Percentiles rank a stretch among this genome's conserved stretches.
These are phyloP conservation scores for Acrocephalus kingi DNA, from an alignment of 2,113 vertebrate species.

Conservation along the genomic window DNA sequence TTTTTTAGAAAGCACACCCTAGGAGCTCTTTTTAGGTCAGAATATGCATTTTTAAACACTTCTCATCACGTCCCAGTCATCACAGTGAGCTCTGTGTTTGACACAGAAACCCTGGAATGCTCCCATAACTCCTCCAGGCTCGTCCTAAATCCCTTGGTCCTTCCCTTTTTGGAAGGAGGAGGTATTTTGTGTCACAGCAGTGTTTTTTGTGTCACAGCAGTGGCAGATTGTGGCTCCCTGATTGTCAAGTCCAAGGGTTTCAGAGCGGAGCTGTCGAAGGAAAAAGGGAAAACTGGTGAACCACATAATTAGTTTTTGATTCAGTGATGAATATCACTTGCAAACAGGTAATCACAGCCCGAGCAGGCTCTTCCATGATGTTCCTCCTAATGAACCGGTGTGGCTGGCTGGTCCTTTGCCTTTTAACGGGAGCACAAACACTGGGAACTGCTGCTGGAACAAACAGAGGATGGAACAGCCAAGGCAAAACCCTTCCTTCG, in stretches of 20 bases:
- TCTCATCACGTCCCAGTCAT: neutral
- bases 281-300: constrained; percentile 24
- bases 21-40: neutral
- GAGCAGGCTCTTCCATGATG: neutral
- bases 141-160: fast-evolving
- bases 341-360: constrained; percentile 45
- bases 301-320: constrained; percentile 65
- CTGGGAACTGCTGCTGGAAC: neutral
- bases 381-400: neutral
- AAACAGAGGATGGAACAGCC: neutral
- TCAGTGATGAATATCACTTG: constrained; percentile 41
- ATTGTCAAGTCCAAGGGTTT: neutral
- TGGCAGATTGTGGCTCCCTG: neutral
- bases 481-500: neutral
- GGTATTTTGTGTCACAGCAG: neutral
- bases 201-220: neutral
- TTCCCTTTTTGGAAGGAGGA: neutral
- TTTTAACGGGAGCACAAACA: neutral
- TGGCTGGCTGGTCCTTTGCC: neutral
- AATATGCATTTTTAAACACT: neutral
- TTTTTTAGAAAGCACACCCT: neutral
- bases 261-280: neutral
- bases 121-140: neutral
- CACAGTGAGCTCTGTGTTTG: neutral
- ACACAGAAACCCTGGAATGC: neutral